phyloP scores from a whole-genome alignment of 2,888 invertebrate species.

The Malthinus seriepunctatus region DNA sequence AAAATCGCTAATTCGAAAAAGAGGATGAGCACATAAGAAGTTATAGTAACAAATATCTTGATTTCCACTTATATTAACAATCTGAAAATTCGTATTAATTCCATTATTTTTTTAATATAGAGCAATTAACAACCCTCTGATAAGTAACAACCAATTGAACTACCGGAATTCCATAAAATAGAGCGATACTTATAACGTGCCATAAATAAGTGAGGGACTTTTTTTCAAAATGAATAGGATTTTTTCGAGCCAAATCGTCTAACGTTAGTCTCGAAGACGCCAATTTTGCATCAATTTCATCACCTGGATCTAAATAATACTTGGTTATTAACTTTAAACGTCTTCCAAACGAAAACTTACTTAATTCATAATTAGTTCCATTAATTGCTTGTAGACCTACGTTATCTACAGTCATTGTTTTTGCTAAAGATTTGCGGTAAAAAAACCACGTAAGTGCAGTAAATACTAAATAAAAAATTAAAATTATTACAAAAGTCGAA shows the following conservation, averaged over 20 bases:
- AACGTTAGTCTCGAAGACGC: slow-evolving; percentile 1
- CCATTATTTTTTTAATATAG: background rate
- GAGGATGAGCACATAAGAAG: slow-evolving; percentile 81
- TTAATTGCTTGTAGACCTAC: too few relatives aligned
- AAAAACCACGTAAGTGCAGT: slow-evolving; percentile 50
- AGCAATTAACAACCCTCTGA: slow-evolving; percentile 62
- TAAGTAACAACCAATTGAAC: slow-evolving; percentile 81
- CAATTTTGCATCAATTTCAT: slow-evolving; percentile 11
- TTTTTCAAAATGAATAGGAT: slow-evolving; percentile 47
- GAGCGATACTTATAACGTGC: slow-evolving; percentile 76
- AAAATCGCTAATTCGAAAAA: slow-evolving; percentile 74
- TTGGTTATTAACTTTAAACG: background rate
- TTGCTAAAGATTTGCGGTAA: slow-evolving; percentile 15
- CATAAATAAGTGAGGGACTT: slow-evolving; percentile 72
- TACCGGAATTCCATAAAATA: slow-evolving; percentile 85
- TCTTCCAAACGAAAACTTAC: background rate
- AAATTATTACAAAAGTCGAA: slow-evolving; percentile 59
- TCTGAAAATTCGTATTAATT: slow-evolving; percentile 53
- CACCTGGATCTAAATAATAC: background rate
- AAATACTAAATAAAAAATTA: slow-evolving; percentile 58
- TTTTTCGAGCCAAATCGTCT: background rate
- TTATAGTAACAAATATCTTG: slow-evolving; percentile 90
- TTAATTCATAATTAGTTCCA: too few relatives aligned
- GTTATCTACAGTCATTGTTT: background rate
- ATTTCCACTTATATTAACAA: slow-evolving; percentile 77